Evolutionary conservation across 2,888 invertebrate species (phyloP).

Genomic region (Eupithecia insigniata): DNA sequence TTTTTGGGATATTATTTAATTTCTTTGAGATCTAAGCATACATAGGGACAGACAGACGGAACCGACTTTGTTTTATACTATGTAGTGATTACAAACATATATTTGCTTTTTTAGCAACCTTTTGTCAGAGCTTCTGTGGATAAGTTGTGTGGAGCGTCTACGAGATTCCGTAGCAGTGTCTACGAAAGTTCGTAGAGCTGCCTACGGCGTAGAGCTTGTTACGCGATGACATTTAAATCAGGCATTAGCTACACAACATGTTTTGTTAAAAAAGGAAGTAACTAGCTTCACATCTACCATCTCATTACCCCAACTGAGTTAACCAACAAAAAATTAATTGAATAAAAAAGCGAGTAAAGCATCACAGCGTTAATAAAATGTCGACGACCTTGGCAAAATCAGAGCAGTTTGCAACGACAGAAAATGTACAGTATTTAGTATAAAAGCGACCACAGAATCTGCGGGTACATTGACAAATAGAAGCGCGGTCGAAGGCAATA

Average conservation of each 20-base stretch:
- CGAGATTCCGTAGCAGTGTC: constrained; percentile 6
- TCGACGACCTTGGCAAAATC: constrained; percentile 9
- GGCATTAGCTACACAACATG: background rate
- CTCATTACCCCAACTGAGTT: background rate
- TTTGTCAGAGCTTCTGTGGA: background rate
- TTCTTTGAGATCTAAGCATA: too few relatives aligned
- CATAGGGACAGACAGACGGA: too few relatives aligned
- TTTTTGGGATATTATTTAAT: too few relatives aligned
- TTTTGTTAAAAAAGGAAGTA: background rate
- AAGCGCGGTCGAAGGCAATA: constrained; percentile 43
- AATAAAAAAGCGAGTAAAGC: constrained; percentile 3
- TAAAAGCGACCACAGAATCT: constrained; percentile 41
- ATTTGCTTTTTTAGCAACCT: too few relatives aligned
- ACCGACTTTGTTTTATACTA: too few relatives aligned
- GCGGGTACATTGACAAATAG: constrained; percentile 52
- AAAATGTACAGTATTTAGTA: constrained; percentile 32
- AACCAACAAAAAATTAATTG: background rate
- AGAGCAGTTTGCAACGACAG: constrained; percentile 4
- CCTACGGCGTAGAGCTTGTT: constrained; percentile 7
- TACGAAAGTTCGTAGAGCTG: constrained; percentile 19
- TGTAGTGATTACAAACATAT: too few relatives aligned
- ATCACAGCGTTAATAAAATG: constrained; percentile 10
- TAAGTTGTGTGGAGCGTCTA: background rate
- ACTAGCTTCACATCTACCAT: background rate
- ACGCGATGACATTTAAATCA: background rate